phyloP scores from a whole-genome alignment of 2,888 invertebrate species.

The Cheilosia pagana region DNA sequence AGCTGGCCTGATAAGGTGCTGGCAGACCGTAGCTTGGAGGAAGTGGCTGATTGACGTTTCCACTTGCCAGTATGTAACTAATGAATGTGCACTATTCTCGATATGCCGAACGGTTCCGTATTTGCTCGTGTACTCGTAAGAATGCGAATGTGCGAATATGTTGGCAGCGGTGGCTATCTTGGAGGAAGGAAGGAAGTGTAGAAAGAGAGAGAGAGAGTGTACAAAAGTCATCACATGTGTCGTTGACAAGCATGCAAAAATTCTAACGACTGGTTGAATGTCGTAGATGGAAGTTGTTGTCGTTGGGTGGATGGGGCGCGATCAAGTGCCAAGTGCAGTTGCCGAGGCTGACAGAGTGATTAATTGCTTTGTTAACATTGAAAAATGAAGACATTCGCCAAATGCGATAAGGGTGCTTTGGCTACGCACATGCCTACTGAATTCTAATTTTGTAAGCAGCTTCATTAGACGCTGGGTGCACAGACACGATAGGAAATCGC shows the following conservation, averaged over 20 bases:
- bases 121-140: constrained; percentile 22
- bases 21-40: constrained; percentile 28
- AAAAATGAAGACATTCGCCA: constrained; percentile 69
- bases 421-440: constrained; percentile 52
- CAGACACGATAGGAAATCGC: constrained; percentile 13
- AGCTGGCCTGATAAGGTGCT: constrained; percentile 31
- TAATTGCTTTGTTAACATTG: constrained; percentile 73
- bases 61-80: constrained; percentile 33
- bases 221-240: constrained; percentile 17
- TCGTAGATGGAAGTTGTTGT: constrained; percentile 30
- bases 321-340: constrained; percentile 45
- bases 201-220: constrained; percentile 9
- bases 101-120: constrained; percentile 53
- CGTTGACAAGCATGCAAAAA: constrained; percentile 47
- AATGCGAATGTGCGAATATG: constrained; percentile 26
- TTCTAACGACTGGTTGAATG: constrained; percentile 31
- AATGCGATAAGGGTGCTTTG: constrained; percentile 31
- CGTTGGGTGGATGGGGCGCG: neutral
- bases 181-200: constrained; percentile 54
- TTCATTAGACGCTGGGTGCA: constrained; percentile 33
- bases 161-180: constrained; percentile 20
- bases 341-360: constrained; percentile 61
- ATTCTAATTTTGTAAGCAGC: constrained; percentile 51
- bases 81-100: constrained; percentile 37
- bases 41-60: constrained; percentile 72